Evolutionary conservation across 2,797 vertebrate species (phyloP), one percentile per base, ranked within the genome.

Genomic region (Acanthiza pusilla): DNA sequence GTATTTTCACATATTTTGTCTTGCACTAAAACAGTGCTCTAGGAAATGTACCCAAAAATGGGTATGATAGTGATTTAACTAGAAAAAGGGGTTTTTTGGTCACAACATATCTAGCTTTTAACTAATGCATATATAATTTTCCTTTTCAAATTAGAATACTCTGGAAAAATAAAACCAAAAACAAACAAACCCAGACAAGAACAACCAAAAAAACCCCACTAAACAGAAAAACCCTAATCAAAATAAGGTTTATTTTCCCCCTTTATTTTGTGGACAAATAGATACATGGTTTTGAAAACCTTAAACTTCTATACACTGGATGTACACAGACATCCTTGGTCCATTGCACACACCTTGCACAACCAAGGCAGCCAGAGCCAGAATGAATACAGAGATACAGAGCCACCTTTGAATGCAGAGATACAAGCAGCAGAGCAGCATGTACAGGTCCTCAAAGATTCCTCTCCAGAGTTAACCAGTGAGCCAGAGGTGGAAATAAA

Each of bases 361-460:
- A 51, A n/a, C n/a, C n/a, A n/a, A 68, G 51, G 27, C n/a, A 70
- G 19, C 11, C 47, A 84, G 32, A 86, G 73, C 6, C 19, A 5
- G n/a, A n/a, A n/a, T n/a, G n/a, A n/a, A n/a, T n/a, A n/a, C n/a
- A n/a, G n/a, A n/a, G n/a, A n/a, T n/a, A n/a, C n/a, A n/a, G n/a
- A n/a, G n/a, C n/a, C 32, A 32, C 30, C 6, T 75, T 20, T 51
- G 22, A 60, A 53, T 60, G 71, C 0, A 13, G 68, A 40, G 14
- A 30, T 26, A 45, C 2, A 34, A 93, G 11, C 18, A 54, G 23
- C 22, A 84, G 19, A 14, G 14, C 21, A 72, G n/a, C 30, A 45
- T 0, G 0, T 30, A 32, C 8, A 7, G 4, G 0, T 50, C 43
- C 58, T 84, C 65, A 61, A 42, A 77, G 32, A 50, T 29, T 42